phyloP scores from a whole-genome alignment of 2,888 invertebrate species.

The Apantesis nais region DNA sequence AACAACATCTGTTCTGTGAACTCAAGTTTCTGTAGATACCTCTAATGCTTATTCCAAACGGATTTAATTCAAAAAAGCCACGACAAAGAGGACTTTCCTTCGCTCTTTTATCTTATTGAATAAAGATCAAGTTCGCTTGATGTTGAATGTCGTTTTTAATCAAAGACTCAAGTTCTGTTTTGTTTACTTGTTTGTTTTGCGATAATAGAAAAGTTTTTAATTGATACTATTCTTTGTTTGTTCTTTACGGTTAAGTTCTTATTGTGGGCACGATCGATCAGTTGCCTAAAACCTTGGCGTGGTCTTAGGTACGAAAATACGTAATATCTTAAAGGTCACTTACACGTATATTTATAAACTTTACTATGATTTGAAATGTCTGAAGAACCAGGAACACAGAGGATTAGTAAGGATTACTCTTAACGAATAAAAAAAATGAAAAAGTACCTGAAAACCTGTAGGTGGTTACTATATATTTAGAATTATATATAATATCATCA shows the following conservation, averaged over 20 bases:
- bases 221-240: constrained; percentile 62
- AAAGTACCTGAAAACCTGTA: neutral
- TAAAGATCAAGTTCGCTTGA: constrained; percentile 57
- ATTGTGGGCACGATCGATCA: constrained; percentile 36
- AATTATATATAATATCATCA: neutral
- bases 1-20: constrained; percentile 45
- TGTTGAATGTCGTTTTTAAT: constrained; percentile 65
- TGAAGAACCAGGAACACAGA: neutral
- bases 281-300: constrained; percentile 30
- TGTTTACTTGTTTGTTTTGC: constrained; percentile 65
- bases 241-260: constrained; percentile 39
- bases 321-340: neutral
- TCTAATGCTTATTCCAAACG: constrained; percentile 54
- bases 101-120: constrained; percentile 47
- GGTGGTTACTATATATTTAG: neutral
- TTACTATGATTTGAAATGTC: neutral
- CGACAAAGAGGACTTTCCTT: constrained; percentile 46
- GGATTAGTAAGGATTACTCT: neutral
- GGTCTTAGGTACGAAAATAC: neutral
- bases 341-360: neutral
- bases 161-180: constrained; percentile 66
- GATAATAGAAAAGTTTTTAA: constrained; percentile 72
- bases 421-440: neutral
- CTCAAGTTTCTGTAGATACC: constrained; percentile 43
- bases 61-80: constrained; percentile 53